Percentiles rank a stretch among this genome's conserved stretches.
Evolutionary conservation across 37 sponge, comb jelly and placozoan genomes (phyloP).

Genomic region (Axinella damicornis): DNA sequence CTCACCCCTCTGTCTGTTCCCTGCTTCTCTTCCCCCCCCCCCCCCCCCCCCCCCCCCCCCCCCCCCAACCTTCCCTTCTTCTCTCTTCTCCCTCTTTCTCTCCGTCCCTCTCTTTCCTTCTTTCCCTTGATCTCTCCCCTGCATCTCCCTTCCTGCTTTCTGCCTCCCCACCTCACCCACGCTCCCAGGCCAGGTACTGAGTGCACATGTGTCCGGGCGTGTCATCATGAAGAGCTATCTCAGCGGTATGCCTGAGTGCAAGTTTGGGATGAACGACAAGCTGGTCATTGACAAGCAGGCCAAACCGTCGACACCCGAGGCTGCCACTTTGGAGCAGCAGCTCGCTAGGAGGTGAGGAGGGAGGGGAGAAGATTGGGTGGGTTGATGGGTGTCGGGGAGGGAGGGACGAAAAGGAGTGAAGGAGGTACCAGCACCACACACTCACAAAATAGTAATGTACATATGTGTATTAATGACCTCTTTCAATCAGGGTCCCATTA

Average conservation of each 20-base stretch:
- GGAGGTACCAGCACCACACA: no score
- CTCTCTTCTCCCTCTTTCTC: constrained; percentile 2
- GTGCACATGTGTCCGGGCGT: constrained; percentile 93
- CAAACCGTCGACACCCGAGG: constrained; percentile 87
- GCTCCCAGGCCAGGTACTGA: constrained; percentile 91
- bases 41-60: neutral
- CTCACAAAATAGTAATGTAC: no score
- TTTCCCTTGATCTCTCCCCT: no score
- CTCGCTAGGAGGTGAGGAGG: constrained; percentile 51
- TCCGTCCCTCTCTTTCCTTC: no score
- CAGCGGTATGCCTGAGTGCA: constrained; percentile 99
- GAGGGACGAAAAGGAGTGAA: no score
- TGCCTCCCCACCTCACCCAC: constrained; percentile 21
- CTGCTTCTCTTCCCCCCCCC: neutral
- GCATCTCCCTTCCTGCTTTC: no score
- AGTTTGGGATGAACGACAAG: constrained; percentile 99
- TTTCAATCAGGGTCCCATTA: no score
- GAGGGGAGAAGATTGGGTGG: no score
- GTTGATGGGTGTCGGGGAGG: no score
- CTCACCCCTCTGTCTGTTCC: constrained; percentile 1
- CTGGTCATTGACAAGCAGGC: constrained; percentile 91
- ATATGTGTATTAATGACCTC: no score
- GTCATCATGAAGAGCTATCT: constrained; percentile 96
- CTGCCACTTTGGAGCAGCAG: constrained; percentile 65
- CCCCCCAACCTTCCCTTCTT: no score